Conservation (phyloP, 2,888 invertebrate genomes). For the Liopterus haemorrhoidalis region DNA sequence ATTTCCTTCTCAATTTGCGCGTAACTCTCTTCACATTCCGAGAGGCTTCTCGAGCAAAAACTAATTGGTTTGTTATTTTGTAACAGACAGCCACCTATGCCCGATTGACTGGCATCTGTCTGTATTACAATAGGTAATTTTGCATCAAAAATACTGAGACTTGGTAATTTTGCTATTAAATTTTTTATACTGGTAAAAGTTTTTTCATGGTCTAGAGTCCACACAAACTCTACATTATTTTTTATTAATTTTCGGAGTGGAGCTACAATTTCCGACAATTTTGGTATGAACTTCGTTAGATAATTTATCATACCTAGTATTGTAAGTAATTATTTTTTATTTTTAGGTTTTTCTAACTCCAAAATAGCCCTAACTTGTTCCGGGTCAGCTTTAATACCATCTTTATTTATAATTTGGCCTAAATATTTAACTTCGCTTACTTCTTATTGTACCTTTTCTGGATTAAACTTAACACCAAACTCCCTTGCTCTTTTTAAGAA, state of each 20-base stretch:
- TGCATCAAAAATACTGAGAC: conserved; percentile 28
- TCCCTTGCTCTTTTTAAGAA: conserved; percentile 24
- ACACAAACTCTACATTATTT: conserved; percentile 30
- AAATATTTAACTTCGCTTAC: conserved; percentile 17
- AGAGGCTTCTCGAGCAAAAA: too few relatives aligned
- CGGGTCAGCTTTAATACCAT: conserved; percentile 18
- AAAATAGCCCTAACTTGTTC: conserved; percentile 15
- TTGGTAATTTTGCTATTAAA: conserved; percentile 27
- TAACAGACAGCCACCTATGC: conserved; percentile 28
- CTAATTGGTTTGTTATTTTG: too few relatives aligned
- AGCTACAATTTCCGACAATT: conserved; percentile 22
- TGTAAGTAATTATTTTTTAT: conserved; percentile 12
- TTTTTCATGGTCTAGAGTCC: conserved; percentile 26
- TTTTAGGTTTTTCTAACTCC: conserved; percentile 14
- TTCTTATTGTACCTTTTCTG: conserved; percentile 16
- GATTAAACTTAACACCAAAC: conserved; percentile 15
- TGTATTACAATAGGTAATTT: conserved; percentile 27
- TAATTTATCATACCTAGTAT: conserved; percentile 28
- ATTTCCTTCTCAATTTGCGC: too few relatives aligned
- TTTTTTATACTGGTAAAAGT: conserved; percentile 29
- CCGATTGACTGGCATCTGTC: conserved; percentile 29
- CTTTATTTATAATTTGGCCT: conserved; percentile 16
- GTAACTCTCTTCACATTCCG: too few relatives aligned
- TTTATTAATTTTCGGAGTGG: conserved; percentile 30
- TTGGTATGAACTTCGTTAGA: conserved; percentile 29